phyloP scores from a whole-genome alignment of 2,113 vertebrate species.

The Boleophthalmus pectinirostris region DNA sequence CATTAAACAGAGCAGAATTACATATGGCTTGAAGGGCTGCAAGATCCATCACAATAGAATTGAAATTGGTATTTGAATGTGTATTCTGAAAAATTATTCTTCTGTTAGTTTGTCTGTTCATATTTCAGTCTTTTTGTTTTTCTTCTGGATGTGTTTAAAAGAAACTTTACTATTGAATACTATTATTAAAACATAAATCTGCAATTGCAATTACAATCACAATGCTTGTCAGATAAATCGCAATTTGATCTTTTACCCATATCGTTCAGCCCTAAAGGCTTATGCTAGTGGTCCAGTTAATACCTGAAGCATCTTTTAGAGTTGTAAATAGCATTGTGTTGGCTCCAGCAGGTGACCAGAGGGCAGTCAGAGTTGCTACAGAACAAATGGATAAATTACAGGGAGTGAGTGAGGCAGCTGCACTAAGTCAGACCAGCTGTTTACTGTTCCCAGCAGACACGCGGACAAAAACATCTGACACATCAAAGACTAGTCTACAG shows the following conservation, averaged over 20 bases:
- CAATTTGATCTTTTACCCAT: no score
- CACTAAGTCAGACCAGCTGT: slow-evolving; percentile 5
- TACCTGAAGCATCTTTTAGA: not conserved
- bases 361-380: slow-evolving; percentile 12
- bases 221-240: no score
- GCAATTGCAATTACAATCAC: no score
- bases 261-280: not conserved
- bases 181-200: no score
- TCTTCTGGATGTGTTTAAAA: no score
- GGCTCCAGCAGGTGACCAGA: not conserved
- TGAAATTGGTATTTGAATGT: no score
- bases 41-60: no score
- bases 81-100: no score
- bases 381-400: slow-evolving; percentile 9
- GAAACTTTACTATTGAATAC: no score
- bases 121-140: no score
- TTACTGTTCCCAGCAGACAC: not conserved
- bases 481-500: not conserved
- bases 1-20: not conserved
- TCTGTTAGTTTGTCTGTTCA: no score
- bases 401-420: slow-evolving; percentile 8
- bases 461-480: not conserved
- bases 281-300: not conserved
- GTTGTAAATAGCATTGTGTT: not conserved
- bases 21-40: not conserved